These are phyloP conservation scores for Caenorhabditis brenneri DNA, from an alignment of 1,140 invertebrate species.

Conservation along the genomic window DNA sequence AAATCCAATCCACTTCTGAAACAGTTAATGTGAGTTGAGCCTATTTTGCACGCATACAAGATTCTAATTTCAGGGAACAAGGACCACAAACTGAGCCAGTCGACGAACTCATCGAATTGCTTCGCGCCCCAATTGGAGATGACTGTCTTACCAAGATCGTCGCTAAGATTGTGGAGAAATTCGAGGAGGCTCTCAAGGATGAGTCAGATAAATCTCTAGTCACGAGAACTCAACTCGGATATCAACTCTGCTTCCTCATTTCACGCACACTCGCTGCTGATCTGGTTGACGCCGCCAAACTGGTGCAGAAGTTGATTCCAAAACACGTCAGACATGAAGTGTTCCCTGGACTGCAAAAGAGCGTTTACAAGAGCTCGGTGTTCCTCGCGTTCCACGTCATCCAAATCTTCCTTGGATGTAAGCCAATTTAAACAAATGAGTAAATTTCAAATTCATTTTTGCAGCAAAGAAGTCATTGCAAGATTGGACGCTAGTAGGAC, in stretches of 20 bases:
- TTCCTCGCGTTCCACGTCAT: background rate
- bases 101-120: background rate
- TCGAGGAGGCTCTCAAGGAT: background rate
- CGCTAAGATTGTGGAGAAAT: background rate
- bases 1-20: background rate
- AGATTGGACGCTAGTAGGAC: background rate
- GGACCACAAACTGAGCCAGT: background rate
- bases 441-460: background rate
- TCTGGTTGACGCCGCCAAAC: background rate
- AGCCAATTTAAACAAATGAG: background rate
- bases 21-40: background rate
- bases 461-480: slow-evolving; percentile 1
- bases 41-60: background rate
- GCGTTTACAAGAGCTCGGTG: background rate
- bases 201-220: slow-evolving; percentile 4
- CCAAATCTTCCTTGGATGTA: background rate
- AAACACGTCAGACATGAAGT: background rate
- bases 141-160: background rate
- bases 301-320: background rate
- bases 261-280: background rate
- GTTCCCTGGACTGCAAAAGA: background rate
- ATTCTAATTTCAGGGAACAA: background rate
- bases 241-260: background rate
- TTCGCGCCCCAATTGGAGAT: background rate
- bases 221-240: background rate